These are phyloP conservation scores for Cantharis rufa DNA, from an alignment of 2,888 invertebrate genomes.

Conservation along the genomic window DNA sequence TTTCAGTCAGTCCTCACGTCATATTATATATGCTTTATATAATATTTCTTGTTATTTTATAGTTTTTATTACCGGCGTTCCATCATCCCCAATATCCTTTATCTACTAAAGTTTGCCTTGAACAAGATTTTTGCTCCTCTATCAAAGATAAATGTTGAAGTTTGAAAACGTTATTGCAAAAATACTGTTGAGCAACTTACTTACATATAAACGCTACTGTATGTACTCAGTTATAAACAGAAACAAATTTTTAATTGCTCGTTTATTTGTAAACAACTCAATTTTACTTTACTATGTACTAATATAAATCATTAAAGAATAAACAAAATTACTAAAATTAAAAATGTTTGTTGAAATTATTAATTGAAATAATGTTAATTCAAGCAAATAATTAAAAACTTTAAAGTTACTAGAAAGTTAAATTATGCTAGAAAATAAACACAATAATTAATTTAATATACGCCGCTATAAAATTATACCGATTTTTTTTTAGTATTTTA, in stretches of 20 bases:
- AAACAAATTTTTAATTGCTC: not conserved
- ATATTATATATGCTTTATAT: too few relatives aligned
- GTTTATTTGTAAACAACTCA: not conserved
- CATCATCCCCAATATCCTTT: too few relatives aligned
- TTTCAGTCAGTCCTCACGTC: too few relatives aligned
- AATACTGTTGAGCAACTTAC: too few relatives aligned
- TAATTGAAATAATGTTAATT: not conserved
- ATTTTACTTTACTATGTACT: not conserved
- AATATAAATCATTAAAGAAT: not conserved
- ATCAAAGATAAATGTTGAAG: too few relatives aligned
- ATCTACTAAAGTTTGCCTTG: too few relatives aligned
- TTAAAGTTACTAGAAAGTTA: not conserved
- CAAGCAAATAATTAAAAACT: not conserved
- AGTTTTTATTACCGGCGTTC: too few relatives aligned
- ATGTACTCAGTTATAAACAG: not conserved
- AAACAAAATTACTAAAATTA: not conserved
- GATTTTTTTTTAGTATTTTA: not conserved
- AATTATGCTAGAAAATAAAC: not conserved
- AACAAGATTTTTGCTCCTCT: too few relatives aligned
- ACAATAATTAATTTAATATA: not conserved
- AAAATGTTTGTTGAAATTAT: not conserved
- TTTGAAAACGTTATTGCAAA: too few relatives aligned
- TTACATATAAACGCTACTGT: not conserved
- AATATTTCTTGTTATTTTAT: too few relatives aligned
- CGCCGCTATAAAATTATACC: not conserved